Base-by-base conservation (phyloP, 2,888 invertebrate species). In the Aporophyla nigra region DNA sequence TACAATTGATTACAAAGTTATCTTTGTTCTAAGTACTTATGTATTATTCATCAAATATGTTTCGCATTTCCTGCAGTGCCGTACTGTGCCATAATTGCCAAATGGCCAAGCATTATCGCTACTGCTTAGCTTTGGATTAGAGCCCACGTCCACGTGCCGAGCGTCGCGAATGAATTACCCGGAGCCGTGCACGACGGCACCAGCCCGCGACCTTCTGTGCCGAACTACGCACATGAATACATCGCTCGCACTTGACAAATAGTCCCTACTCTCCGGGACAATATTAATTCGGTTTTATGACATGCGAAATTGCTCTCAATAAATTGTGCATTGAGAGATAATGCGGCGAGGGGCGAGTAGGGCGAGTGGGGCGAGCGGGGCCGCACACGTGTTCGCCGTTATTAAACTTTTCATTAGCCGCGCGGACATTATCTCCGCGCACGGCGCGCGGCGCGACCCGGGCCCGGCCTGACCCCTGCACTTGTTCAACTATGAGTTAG, bases 241-340 rank as follows among this genome's bases (percentile, higher is more conserved):
- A 74, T 62, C 53, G 70, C 72, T 51, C 71, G 74, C 59, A 72
- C 77, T 82, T 83, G 82, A 85, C 72, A 71, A 85, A 77, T 85
- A 65, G 86, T 74, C 58, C 40, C 70, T 67, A 21, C 51, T 66
- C 58, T 62, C 70, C 58, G 69, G 70, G 74, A 82, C 73, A 89
- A 91, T 93, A 95, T 95, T 96, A 94, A 96, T 96, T 95, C 91
- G 93, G 93, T 93, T 96, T 96, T 96, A 96, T 96, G 96, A 96
- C 96, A 96, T 96, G 95, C 95, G 93, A 96, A 96, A 96, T 96
- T 96, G 92, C 94, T 95, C 94, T 92, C 94, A 93, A 96, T 95
- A 95, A 94, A 94, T 94, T 93, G 95, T 93, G 92, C 93, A 93
- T 93, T 89, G 92, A 91, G 92, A 91, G 90, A 89, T 86, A 86